These are phyloP conservation scores for Graphium colonna DNA, from an alignment of 2,888 invertebrate species.

Conservation along the genomic window DNA sequence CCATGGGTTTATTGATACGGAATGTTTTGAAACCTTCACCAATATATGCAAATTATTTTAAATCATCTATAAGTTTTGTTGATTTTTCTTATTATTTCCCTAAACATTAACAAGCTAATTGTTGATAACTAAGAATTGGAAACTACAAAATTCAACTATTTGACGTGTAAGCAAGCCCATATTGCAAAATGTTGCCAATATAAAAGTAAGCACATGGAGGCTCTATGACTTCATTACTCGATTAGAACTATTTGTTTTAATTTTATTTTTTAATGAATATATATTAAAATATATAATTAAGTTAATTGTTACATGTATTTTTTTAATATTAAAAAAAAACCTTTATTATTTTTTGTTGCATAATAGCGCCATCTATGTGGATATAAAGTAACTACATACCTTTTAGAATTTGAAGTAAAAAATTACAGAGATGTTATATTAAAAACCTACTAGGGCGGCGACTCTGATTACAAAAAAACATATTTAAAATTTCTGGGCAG, in stretches of 20 bases:
- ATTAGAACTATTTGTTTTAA: too few relatives aligned
- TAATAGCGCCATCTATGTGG: too few relatives aligned
- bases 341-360: too few relatives aligned
- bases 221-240: neutral
- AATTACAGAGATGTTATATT: too few relatives aligned
- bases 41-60: conserved; percentile 28
- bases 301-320: neutral
- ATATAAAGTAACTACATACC: too few relatives aligned
- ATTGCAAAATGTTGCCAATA: neutral
- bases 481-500: too few relatives aligned
- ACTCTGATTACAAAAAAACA: too few relatives aligned
- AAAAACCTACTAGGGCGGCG: too few relatives aligned
- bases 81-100: conserved; percentile 8
- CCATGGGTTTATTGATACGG: conserved; percentile 60
- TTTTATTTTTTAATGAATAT: too few relatives aligned
- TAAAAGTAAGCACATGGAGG: neutral
- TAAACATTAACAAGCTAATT: conserved; percentile 9
- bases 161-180: conserved; percentile 39
- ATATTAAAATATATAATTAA: too few relatives aligned
- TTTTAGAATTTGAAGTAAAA: too few relatives aligned
- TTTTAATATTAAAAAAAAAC: too few relatives aligned
- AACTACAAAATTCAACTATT: conserved; percentile 34
- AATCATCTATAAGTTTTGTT: conserved; percentile 20
- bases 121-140: conserved; percentile 32
- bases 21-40: conserved; percentile 33